Base-by-base conservation (phyloP, 2,888 invertebrate species). In the Ichneumoninae sp. region DNA sequence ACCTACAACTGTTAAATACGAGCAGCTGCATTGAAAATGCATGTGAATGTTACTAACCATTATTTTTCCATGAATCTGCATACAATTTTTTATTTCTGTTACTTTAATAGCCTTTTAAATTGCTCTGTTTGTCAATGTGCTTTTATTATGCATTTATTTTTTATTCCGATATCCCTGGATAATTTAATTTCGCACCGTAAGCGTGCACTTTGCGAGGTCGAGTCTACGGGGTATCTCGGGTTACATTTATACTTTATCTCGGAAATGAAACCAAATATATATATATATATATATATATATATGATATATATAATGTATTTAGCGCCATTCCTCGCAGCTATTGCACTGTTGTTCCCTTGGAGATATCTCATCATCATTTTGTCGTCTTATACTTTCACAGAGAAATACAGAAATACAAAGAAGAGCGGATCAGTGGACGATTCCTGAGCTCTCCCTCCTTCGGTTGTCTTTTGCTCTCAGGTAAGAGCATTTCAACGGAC, bases 401-500 rank as follows among this genome's bases (percentile, higher is more conserved):
- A 57, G 26, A 57, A 10, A 57, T 26, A 3, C 26, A 57, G 26
- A 57, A 10, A 57, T 26, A 3, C 26, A 57, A 22, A 26, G 26
- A 57, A 57, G 26, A 10, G 26, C 10, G 57, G 22, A 26, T 57
- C 13, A 74, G 26, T 8, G 16, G 16, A 3, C 22, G 22, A 44
- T 73, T 22, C 26, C 22, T 30, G 19, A 47, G 16, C 3, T 44
- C 22, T 16, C 19, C 26, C 13, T 57, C 16, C n/a, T 47, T 30
- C n/a, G n/a, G 40, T 63, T 47, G 44, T n/a, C 44, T n/a, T 47
- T 47, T 19, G 4, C 26, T 7, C 30, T 63, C 26, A 47, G 54
- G n/a, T 30, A 44, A 60, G 74, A 47, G 47, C 44, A 74, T 63
- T 63, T 63, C 13, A 5, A 47, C 6, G 26, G 47, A 10, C 63